Evolutionary conservation across 2,888 invertebrate species (phyloP), one percentile per base, ranked within the genome.

Genomic region (Smittia sp.): DNA sequence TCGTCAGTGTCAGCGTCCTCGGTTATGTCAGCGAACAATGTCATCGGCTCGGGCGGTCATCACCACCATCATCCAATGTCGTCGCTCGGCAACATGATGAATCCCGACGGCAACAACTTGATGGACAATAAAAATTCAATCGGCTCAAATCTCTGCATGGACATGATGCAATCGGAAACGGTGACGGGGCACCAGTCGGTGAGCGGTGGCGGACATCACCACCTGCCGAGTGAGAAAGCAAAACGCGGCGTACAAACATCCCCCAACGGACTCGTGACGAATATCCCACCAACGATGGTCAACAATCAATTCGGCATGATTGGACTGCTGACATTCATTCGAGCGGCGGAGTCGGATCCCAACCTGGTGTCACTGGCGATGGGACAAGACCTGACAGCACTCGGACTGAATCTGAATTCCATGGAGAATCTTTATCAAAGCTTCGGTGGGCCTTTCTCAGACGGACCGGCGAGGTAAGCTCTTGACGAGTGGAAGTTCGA

Each of bases 281-380:
- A 98, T 85, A 98, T 99, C 86, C 99, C 99, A 76, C 90, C 91
- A 77, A 94, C 94, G 81, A 99, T 99, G 98, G 95, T 99, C 77
- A 94, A 93, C 79, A 99, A 99, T 85, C 99, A 99, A 85, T 99
- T 97, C 83, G 99, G 99, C 78, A 98, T 99, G 86, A 97, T 98
- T 77, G 99, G 99, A 66, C 87, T 99, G 78, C 86, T 99, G 83
- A 96, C 98, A 77, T 98, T 98, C 85, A 97, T 99, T 78, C 88
- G 98, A 81, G 96, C 97, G 76, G 96, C 98, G 76, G 98, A 99
- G 85, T 93, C 95, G 74, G 97, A 98, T 85, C 96, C 95, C 73
- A 96, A 96, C 84, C 87, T 99, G 80, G 96, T 98, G 77, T 94
- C 96, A 75, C 84, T 99, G 81, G 98, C 98, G 75, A 88, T 99